Percentiles rank a stretch among this genome's conserved stretches.
Conservation (phyloP, 2,888 invertebrate species). For the Oscheius myriophilus region DNA sequence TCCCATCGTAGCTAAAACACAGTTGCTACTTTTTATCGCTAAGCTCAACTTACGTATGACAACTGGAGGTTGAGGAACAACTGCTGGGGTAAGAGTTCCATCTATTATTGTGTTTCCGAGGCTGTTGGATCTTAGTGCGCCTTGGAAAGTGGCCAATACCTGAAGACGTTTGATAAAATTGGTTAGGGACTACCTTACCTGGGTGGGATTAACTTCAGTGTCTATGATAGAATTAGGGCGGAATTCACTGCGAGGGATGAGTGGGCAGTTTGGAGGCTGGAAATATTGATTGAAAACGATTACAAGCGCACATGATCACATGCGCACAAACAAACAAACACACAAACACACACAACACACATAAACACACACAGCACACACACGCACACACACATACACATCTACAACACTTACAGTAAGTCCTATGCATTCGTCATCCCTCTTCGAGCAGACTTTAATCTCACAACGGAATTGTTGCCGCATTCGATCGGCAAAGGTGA, state of each 20-base stretch:
- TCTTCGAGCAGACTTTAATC: constrained; percentile 64
- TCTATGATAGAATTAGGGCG: constrained; percentile 34
- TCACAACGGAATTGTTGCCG: constrained; percentile 66
- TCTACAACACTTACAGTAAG: constrained; percentile 57
- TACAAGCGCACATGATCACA: not conserved
- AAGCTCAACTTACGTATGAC: constrained; percentile 5
- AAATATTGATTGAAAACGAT: not conserved
- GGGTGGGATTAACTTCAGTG: constrained; percentile 17
- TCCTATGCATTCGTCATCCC: constrained; percentile 63
- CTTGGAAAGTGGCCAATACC: constrained; percentile 27
- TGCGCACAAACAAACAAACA: not conserved
- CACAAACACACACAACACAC: not conserved
- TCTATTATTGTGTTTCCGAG: constrained; percentile 13
- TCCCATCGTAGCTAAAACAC: not conserved
- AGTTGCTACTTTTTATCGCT: not conserved
- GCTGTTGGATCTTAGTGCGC: constrained; percentile 11
- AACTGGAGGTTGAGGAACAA: not conserved
- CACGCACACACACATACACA: no score
- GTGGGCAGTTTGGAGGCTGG: constrained; percentile 58
- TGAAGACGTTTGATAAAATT: no score
- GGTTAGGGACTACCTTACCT: no score
- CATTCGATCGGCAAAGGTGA: constrained; percentile 63
- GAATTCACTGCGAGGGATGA: constrained; percentile 36
- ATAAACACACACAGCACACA: no score
- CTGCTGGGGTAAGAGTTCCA: constrained; percentile 2